A percentile compares a stretch with the other conserved stretches of the same genome.
Evolutionary conservation across 2,113 vertebrate species (phyloP).

Genomic region (Aegotheles bennettii): DNA sequence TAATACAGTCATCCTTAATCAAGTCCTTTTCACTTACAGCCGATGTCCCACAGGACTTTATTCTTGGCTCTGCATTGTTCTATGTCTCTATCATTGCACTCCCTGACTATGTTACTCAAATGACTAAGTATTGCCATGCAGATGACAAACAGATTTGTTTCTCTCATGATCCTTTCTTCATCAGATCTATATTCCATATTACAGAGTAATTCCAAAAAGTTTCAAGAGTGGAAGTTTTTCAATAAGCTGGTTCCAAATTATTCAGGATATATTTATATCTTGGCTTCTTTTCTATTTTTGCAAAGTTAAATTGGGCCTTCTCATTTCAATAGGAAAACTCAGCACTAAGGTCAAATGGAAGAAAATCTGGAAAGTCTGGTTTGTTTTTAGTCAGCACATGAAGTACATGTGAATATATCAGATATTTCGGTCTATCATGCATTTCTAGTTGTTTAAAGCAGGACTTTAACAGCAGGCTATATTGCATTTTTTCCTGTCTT

Average conservation of each 20-base stretch:
- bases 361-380: not conserved
- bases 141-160: conserved; percentile 20
- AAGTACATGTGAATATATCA: not conserved
- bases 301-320: not conserved
- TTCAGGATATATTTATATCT: not conserved
- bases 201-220: not conserved
- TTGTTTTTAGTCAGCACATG: conserved; percentile 21
- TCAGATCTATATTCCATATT: conserved; percentile 34
- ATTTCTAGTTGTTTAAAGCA: not conserved
- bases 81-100: not conserved
- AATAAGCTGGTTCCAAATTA: not conserved
- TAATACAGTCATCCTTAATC: not conserved
- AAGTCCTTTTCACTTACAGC: not conserved
- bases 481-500: not conserved
- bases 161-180: not conserved
- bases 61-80: not conserved
- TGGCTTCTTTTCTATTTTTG: not conserved
- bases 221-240: not conserved
- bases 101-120: not conserved
- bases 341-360: not conserved
- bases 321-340: not conserved
- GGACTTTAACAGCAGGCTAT: not conserved
- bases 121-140: not conserved
- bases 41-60: not conserved
- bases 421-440: not conserved